Conservation (phyloP, 2,797 vertebrate species). For the Syndactyla subalaris region DNA sequence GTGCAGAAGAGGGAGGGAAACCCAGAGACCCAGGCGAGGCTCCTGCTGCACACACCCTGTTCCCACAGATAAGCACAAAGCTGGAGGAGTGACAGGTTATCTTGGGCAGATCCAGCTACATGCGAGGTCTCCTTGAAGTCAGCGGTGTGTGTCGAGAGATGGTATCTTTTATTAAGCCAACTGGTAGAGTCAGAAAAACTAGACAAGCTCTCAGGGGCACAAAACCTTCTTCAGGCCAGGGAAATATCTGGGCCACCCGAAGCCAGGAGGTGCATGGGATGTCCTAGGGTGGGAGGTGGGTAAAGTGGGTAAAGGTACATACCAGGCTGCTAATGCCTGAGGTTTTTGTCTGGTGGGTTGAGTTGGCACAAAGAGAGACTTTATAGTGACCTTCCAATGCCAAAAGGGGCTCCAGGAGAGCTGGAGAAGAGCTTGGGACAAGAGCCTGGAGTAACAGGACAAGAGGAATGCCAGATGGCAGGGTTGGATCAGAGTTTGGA, state of each 20-base stretch:
- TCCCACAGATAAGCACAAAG: slow-evolving; percentile 59
- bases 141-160: not conserved
- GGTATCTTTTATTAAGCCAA: not conserved
- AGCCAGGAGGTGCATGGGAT: not conserved
- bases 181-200: slow-evolving; percentile 51
- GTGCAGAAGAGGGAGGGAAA: slow-evolving; percentile 39
- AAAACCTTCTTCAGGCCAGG: not conserved
- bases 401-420: not conserved
- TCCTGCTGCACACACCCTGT: slow-evolving; percentile 31
- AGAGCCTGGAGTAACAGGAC: accelerated
- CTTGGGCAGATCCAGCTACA: slow-evolving; percentile 6
- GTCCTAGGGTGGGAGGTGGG: not conserved
- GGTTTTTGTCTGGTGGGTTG: not conserved
- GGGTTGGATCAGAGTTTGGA: accelerated
- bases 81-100: slow-evolving; percentile 11
- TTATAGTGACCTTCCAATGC: not conserved
- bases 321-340: not conserved
- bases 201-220: not conserved
- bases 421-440: not conserved
- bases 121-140: slow-evolving; percentile 13
- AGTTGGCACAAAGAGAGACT: not conserved
- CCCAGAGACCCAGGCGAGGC: not conserved
- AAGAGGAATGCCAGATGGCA: not conserved
- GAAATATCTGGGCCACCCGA: not conserved
- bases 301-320: not conserved